Conservation (phyloP, 2,113 vertebrate species). For the Sinocyclocheilus maitianheensis region DNA sequence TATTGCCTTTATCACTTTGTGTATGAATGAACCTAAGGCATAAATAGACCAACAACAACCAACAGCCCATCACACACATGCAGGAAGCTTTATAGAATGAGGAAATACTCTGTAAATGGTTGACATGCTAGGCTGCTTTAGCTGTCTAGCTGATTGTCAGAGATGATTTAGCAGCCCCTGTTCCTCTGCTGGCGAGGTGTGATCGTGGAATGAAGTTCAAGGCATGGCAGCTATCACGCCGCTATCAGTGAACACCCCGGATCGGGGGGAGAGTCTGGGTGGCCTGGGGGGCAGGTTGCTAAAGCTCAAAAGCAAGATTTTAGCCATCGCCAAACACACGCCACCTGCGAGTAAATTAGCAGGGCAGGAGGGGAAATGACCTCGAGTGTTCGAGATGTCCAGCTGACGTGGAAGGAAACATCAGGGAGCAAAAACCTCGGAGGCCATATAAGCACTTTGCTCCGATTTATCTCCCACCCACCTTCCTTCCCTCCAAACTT, state of each 20-base stretch:
- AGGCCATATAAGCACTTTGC: slow-evolving; percentile 78
- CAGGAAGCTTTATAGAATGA: background rate
- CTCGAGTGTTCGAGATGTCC: slow-evolving; percentile 55
- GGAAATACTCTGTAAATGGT: slow-evolving; percentile 6
- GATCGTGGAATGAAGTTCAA: slow-evolving; percentile 46
- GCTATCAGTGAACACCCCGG: slow-evolving; percentile 47
- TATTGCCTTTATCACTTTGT: background rate
- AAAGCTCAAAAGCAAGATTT: slow-evolving; percentile 40
- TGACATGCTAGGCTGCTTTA: slow-evolving; percentile 39
- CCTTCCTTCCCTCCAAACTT: slow-evolving; percentile 56
- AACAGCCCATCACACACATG: background rate
- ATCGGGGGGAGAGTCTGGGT: slow-evolving; percentile 24
- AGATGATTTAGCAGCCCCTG: slow-evolving; percentile 27
- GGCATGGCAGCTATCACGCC: slow-evolving; percentile 32
- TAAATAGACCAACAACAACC: background rate
- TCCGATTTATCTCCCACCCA: slow-evolving; percentile 78
- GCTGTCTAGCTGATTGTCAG: slow-evolving; percentile 39
- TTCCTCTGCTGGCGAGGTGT: slow-evolving; percentile 31
- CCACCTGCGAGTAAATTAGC: slow-evolving; percentile 58
- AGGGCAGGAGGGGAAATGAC: slow-evolving; percentile 60
- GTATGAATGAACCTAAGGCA: too few relatives aligned
- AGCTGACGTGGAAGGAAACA: slow-evolving; percentile 45
- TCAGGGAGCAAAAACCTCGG: slow-evolving; percentile 67
- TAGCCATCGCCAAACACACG: slow-evolving; percentile 40
- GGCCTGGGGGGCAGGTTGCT: slow-evolving; percentile 1